Base-by-base conservation (phyloP, 2,113 vertebrate genomes). In the Astur gentilis region DNA sequence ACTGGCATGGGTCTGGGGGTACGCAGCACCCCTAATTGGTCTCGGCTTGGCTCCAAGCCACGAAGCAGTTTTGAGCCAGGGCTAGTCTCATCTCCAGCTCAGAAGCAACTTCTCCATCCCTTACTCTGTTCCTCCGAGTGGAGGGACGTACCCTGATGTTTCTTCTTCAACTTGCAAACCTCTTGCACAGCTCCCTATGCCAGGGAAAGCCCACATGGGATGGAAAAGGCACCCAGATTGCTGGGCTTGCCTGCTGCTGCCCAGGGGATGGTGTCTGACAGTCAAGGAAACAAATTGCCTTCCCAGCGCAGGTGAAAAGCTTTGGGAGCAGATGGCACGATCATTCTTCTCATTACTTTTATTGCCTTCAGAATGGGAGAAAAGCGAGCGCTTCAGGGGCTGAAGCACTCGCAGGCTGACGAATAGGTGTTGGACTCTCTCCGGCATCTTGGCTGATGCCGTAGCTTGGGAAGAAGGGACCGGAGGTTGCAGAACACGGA, bases 311-410 rank as follows among this genome's bases (percentile, higher is more conserved):
- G 91, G 90, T 70, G 92, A 91, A 70, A 49, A 81, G 23, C 45
- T 26, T 73, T 20, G 1, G 83, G 80, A 94, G 77, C 95, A 97
- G 89, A 69, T 84, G 93, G 81, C 87, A 83, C 16, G 8, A 45
- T 80, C 62, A 13, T 61, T 83, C 66, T 83, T 84, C 84, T 85
- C 83, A 14, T 93, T 93, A 13, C 40, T 85, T 88, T 93, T 55
- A 80, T 54, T 91, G 73, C 87, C 57, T 78, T 83, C 62, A 62
- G 75, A 50, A 87, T 47, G n/a, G 55, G 49, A 83, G 87, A 10
- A 87, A 65, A 94, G 54, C 2, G 29, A 93, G 67, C 9, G 49
- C 54, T 82, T 14, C 47, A 31, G 64, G 65, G 90, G 34, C 42
- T 65, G 76, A 61, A 90, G 70, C 12, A 32, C 27, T 83, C 5